phyloP scores from a whole-genome alignment of 2,113 vertebrate species.

The Ivindomyrus marchei region DNA sequence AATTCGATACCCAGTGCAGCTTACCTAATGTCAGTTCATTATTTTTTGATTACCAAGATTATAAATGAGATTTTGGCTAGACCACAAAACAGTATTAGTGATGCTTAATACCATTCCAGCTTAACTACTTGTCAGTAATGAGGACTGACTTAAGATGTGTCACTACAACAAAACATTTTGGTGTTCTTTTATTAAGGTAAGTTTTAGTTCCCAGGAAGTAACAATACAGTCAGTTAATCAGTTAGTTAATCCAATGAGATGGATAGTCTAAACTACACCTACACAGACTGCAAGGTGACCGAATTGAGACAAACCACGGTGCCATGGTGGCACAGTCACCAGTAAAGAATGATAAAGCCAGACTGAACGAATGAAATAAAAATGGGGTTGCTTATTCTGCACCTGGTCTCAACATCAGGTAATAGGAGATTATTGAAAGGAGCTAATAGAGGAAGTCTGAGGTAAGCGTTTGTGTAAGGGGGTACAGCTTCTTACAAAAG shows the following conservation, averaged over 20 bases:
- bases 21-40: background rate
- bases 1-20: background rate
- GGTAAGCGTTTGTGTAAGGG: background rate
- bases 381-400: background rate
- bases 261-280: background rate
- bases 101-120: background rate
- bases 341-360: background rate
- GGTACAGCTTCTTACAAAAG: background rate
- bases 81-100: background rate
- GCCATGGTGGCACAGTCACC: background rate
- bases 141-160: background rate
- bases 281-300: background rate
- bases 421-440: background rate
- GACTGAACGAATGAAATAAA: background rate
- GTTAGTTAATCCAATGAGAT: background rate
- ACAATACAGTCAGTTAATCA: background rate
- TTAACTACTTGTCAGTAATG: background rate
- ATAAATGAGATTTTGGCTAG: background rate
- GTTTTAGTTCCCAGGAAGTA: background rate
- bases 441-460: background rate
- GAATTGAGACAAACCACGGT: background rate
- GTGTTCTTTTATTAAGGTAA: background rate
- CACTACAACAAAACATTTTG: background rate
- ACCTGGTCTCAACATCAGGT: background rate
- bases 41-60: slow-evolving; percentile 9